phyloP scores from a whole-genome alignment of 1,140 invertebrate genomes.

The Brachionus paranguensis region DNA sequence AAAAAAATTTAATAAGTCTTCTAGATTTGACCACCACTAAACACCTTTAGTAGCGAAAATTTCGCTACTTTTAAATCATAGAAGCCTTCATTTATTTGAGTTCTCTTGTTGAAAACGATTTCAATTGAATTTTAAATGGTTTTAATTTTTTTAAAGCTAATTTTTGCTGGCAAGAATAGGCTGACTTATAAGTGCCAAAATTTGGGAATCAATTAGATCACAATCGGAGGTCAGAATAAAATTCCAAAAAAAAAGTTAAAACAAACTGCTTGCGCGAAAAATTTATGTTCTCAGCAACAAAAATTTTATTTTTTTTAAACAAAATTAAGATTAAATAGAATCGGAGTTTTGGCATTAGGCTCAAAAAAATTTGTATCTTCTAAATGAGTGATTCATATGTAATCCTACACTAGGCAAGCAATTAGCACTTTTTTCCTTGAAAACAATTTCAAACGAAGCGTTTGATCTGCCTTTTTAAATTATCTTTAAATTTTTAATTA shows the following conservation, averaged over 20 bases:
- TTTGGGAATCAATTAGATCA: background rate
- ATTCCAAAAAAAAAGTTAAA: background rate
- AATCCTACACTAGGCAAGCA: background rate
- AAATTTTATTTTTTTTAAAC: background rate
- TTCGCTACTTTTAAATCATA: background rate
- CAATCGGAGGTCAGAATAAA: background rate
- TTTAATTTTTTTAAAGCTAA: background rate
- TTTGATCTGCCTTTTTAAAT: background rate
- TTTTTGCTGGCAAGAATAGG: background rate
- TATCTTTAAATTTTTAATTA: background rate
- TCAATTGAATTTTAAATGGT: background rate
- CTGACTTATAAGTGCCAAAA: background rate
- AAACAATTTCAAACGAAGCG: background rate
- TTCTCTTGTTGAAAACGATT: background rate
- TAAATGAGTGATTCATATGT: background rate
- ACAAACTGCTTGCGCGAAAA: background rate
- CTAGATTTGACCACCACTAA: background rate
- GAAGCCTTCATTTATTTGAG: background rate
- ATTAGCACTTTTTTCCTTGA: background rate
- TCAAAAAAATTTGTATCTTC: background rate
- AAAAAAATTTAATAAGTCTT: background rate
- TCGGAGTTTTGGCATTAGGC: background rate
- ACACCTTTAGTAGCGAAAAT: background rate
- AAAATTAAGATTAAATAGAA: background rate
- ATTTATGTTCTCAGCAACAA: no score